Percentiles rank a stretch among this genome's conserved stretches.
Evolutionary conservation across 2,888 invertebrate genomes (phyloP).

Genomic region (Chrysolina oricalcia): DNA sequence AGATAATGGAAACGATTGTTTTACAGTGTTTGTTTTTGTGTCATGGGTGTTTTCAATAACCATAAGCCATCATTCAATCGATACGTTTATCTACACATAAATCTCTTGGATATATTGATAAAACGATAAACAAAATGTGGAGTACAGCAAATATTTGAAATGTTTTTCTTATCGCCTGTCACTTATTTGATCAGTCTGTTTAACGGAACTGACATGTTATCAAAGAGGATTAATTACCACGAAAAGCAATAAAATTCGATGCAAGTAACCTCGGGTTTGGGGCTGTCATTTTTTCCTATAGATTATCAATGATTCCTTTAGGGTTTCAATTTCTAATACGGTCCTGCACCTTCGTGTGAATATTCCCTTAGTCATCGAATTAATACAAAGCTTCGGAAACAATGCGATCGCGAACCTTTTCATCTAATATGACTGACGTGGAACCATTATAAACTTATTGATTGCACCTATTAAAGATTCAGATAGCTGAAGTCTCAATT

Average conservation of each 20-base stretch:
- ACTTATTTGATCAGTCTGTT: not conserved
- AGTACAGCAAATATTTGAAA: slow-evolving; percentile 36
- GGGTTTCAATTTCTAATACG: not conserved
- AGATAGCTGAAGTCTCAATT: not conserved
- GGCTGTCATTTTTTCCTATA: not conserved
- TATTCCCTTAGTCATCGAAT: not conserved
- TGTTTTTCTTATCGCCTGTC: slow-evolving; percentile 7
- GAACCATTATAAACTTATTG: slow-evolving; percentile 3
- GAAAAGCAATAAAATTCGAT: not conserved
- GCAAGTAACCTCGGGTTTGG: not conserved
- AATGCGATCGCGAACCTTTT: slow-evolving; percentile 11
- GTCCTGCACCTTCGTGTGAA: not conserved
- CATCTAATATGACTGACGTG: slow-evolving; percentile 19
- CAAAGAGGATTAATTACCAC: not conserved
- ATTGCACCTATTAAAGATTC: not conserved
- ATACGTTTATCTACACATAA: slow-evolving; percentile 17
- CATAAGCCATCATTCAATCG: slow-evolving; percentile 43
- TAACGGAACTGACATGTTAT: slow-evolving; percentile 7
- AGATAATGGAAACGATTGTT: slow-evolving; percentile 52
- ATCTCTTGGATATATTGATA: slow-evolving; percentile 42
- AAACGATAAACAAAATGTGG: slow-evolving; percentile 35
- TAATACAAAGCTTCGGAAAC: slow-evolving; percentile 1
- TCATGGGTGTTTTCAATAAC: slow-evolving; percentile 50
- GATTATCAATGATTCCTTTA: no score
- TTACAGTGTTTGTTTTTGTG: slow-evolving; percentile 48